Percentiles rank a stretch among this genome's conserved stretches.
phyloP scores from a whole-genome alignment of 2,113 vertebrate genomes.

The Sebastes fasciatus region DNA sequence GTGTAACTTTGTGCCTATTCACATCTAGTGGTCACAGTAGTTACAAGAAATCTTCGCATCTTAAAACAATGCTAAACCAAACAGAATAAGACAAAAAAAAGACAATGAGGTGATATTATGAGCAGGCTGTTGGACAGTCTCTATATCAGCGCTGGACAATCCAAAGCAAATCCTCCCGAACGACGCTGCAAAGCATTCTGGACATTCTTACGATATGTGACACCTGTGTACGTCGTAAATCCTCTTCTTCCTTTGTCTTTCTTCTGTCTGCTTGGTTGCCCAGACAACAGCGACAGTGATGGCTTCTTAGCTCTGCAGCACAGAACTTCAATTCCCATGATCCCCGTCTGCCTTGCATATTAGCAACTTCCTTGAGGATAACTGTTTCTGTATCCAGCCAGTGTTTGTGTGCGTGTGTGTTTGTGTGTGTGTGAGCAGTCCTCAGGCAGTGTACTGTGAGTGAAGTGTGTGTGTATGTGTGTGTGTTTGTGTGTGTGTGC shows the following conservation, averaged over 20 bases:
- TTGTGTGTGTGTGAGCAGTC: constrained; percentile 39
- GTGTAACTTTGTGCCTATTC: constrained; percentile 32
- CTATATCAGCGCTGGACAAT: constrained; percentile 43
- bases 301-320: constrained; percentile 56
- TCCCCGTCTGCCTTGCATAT: constrained; percentile 46
- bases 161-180: constrained; percentile 28
- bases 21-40: constrained; percentile 5
- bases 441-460: constrained; percentile 50
- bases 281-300: constrained; percentile 58
- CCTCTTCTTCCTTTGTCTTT: constrained; percentile 8
- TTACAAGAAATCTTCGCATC: constrained; percentile 28
- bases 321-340: constrained; percentile 59
- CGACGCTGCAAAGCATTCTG: constrained; percentile 44
- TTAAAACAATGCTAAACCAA: constrained; percentile 28
- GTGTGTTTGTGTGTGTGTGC: constrained; percentile 18
- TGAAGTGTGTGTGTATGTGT: constrained; percentile 27
- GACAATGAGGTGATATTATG: constrained; percentile 33
- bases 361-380: constrained; percentile 51
- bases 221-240: constrained; percentile 19
- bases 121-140: constrained; percentile 51
- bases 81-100: constrained; percentile 42
- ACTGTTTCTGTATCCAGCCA: constrained; percentile 55
- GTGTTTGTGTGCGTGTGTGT: constrained; percentile 31
- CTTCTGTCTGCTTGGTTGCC: constrained; percentile 27
- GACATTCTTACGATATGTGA: constrained; percentile 20